Evolutionary conservation across 2,113 vertebrate genomes (phyloP), one percentile per base, ranked within the genome.

Genomic region (Marmota flaviventris): DNA sequence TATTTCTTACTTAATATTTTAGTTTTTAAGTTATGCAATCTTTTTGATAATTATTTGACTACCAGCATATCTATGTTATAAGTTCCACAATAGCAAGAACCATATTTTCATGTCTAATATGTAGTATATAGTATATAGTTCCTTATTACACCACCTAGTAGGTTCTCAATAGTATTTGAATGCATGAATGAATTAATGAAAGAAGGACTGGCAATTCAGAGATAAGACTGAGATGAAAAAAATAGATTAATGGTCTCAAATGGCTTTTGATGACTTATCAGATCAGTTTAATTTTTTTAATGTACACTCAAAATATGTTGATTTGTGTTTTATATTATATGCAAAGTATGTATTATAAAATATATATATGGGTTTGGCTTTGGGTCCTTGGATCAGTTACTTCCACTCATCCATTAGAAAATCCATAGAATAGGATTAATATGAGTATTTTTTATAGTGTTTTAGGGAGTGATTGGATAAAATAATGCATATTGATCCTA

Each of bases 1-100:
- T 51, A 51, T 51, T 51, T 75, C 25, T 78, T 87, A 22, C 45
- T 24, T 86, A 84, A 77, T 17, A 87, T 17, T 94, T 72, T 32
- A 48, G 11, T 73, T 72, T 93, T 96, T 72, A 93, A 51, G 72
- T 85, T 72, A 45, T 65, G 8, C 7, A 73, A 2, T n/a, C 14
- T 37, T 94, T 85, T 63, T 11, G 70, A 70, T 92, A 77, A 77
- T 42, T 84, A 48, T 83, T 72, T 92, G 42, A 91, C 77, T 78
- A 73, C 10, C 32, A 48, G 45, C 24, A 37, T 51, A 91, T 24
- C 56, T 58, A 76, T 73, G 32, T n/a, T 69, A 2, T 29, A 81
- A 91, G 79, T 29, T 81, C 25, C 24, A 14, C 4, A 32, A n/a
- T 83, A 56, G 42, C 67, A 51, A 72, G n/a, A 37, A 77, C 42